phyloP scores from a whole-genome alignment of 2,888 invertebrate genomes.

The Spialia ferax region DNA sequence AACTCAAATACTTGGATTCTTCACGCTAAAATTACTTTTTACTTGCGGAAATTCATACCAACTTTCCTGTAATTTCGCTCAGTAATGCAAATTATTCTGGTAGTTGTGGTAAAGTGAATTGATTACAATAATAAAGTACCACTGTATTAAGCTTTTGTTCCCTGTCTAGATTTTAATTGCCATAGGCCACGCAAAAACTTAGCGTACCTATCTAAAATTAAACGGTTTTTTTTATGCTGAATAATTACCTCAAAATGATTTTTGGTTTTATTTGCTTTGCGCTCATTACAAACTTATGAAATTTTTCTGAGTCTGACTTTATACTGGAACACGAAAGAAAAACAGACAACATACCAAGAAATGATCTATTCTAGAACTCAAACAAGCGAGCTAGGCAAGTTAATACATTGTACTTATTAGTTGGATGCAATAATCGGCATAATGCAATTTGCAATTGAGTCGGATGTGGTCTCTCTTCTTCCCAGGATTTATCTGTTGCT shows the following conservation, averaged over 20 bases:
- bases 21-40: slow-evolving; percentile 26
- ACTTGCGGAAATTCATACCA: slow-evolving; percentile 23
- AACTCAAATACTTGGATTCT: slow-evolving; percentile 17
- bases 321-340: too few relatives aligned
- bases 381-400: too few relatives aligned
- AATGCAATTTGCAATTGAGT: too few relatives aligned
- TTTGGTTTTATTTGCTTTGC: slow-evolving; percentile 5
- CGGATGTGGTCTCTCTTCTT: too few relatives aligned
- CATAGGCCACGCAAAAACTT: slow-evolving; percentile 33
- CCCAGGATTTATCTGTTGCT: too few relatives aligned
- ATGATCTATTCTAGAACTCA: too few relatives aligned
- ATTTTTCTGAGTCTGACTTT: too few relatives aligned
- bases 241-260: slow-evolving; percentile 17
- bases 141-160: slow-evolving; percentile 32
- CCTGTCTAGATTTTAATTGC: slow-evolving; percentile 16
- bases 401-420: too few relatives aligned
- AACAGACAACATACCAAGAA: too few relatives aligned
- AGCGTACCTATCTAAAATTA: slow-evolving; percentile 11
- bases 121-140: slow-evolving; percentile 36
- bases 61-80: slow-evolving; percentile 21
- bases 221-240: slow-evolving; percentile 17
- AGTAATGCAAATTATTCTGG: slow-evolving; percentile 34
- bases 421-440: too few relatives aligned
- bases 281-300: too few relatives aligned
- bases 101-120: slow-evolving; percentile 32